Base-by-base conservation (phyloP, 64 coral and sea anemone species). In the Montipora efflorescens region DNA sequence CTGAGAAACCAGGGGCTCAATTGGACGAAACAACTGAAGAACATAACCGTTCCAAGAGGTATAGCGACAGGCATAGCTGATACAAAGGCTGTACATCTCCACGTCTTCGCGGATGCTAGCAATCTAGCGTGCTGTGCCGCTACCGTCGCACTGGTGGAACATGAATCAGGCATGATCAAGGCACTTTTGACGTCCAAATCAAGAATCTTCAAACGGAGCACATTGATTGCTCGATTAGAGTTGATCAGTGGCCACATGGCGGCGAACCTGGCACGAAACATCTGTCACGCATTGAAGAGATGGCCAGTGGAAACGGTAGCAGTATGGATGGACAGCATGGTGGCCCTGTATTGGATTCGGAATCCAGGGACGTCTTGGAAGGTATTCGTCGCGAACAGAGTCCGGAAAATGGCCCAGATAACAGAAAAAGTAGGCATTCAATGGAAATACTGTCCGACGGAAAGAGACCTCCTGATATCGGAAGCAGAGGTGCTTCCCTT, bases 261-360 rank as follows among this genome's bases (percentile, higher is more conserved):
- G 28, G 28, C 28, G 28, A 36, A 36, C 28, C 28, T 36, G 28
- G 28, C 28, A 36, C 28, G 28, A 36, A 36, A 36, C 28, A 36
- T 36, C 28, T 1, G 28, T 36, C 28, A 36, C 28, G 28, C 28
- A 36, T 36, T 36, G 28, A 36, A 36, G 28, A 36, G 28, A 36
- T 36, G 28, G 28, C 28, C 28, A 36, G 28, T 36, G 28, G 28
- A 36, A 36, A 36, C 28, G 28, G 28, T 36, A 36, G 0, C 28
- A 36, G 28, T 1, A 36, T 36, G 28, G 28, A 36, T 36, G 1
- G 28, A 36, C 28, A 91, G 89, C 62, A 79, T 91, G 50, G 61
- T 87, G 10, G 94, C 94, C 22, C 48, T 95, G 18, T 95, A 91
- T 61, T 87, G 88, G 89, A 95, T 95, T 53, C 69, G 76, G 13